Conservation (phyloP, 2,888 invertebrate genomes). For the Rhodophaea formosa region DNA sequence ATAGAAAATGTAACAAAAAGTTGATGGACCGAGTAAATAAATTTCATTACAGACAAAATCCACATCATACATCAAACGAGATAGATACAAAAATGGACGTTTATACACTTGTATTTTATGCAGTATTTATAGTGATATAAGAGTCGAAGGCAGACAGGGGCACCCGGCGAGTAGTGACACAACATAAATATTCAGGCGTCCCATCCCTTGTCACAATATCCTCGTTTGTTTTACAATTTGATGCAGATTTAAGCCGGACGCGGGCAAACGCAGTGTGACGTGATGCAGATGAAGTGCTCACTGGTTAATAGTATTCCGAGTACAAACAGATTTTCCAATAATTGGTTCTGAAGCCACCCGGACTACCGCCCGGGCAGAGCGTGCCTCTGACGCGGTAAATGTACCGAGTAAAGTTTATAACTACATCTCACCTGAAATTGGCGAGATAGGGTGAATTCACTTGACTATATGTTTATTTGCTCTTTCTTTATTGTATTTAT, state of each 20-base stretch:
- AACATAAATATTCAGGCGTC: constrained; percentile 8
- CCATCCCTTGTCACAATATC: constrained; percentile 15
- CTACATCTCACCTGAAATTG: not conserved
- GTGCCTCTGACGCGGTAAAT: not conserved
- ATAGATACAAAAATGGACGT: not conserved
- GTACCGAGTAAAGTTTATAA: not conserved
- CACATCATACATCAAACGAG: not conserved
- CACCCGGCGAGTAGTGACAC: not conserved
- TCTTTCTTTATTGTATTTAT: too few species aligned
- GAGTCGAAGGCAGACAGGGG: not conserved
- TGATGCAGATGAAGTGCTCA: constrained; percentile 31
- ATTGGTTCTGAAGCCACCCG: constrained; percentile 44
- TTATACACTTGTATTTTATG: not conserved
- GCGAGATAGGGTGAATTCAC: not conserved
- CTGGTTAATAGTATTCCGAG: constrained; percentile 33
- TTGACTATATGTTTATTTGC: too few species aligned
- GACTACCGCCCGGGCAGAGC: not conserved
- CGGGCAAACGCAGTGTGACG: constrained; percentile 22
- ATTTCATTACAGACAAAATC: not conserved
- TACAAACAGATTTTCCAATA: constrained; percentile 53
- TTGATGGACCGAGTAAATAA: not conserved
- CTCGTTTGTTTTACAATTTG: constrained; percentile 2
- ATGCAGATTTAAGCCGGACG: constrained; percentile 8
- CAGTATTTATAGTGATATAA: not conserved
- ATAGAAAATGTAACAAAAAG: not conserved